Conservation (phyloP, 2,888 invertebrate species). For the Conomelus anceps region DNA sequence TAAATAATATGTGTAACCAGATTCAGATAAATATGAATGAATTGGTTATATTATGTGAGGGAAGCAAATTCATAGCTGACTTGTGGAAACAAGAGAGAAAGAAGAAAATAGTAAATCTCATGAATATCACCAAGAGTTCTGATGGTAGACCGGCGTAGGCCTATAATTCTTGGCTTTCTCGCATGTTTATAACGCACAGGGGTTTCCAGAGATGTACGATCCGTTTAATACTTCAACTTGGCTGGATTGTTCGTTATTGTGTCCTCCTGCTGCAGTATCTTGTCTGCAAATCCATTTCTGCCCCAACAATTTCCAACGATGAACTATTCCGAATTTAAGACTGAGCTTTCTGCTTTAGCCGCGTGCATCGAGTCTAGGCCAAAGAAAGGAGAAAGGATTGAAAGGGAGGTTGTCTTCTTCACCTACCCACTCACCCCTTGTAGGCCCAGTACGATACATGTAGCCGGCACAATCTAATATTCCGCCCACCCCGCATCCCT, state of each 20-base stretch:
- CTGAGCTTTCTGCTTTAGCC: background rate
- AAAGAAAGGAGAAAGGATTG: background rate
- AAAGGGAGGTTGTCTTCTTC: background rate
- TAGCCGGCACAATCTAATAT: constrained; percentile 5
- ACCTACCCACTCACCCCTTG: background rate
- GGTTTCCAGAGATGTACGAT: background rate
- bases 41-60: background rate
- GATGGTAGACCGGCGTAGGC: background rate
- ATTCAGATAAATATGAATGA: too few species aligned
- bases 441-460: background rate
- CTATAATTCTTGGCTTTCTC: background rate
- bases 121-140: background rate
- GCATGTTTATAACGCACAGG: background rate
- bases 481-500: background rate
- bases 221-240: background rate
- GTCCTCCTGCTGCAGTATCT: background rate
- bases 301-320: constrained; percentile 4
- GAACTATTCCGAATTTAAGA: background rate
- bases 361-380: background rate
- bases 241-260: background rate
- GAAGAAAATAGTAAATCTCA: background rate
- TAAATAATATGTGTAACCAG: too few species aligned
- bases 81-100: background rate
- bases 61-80: too few species aligned
- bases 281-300: constrained; percentile 4